Evolutionary conservation across 2,888 invertebrate genomes (phyloP), one percentile per base, ranked within the genome.

Genomic region (Eugnorisma glareosa): DNA sequence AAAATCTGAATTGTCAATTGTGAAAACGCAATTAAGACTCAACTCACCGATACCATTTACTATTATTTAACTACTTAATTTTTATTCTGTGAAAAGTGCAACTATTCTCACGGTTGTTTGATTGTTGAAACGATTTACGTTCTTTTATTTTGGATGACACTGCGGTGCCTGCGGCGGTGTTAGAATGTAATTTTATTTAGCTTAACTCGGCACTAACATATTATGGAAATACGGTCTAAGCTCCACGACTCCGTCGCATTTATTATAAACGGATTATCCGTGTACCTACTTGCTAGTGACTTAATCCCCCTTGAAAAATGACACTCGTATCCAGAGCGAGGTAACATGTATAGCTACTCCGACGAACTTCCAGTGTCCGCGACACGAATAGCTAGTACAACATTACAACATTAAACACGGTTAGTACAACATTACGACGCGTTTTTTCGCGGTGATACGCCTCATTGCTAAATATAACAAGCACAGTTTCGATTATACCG

Each of bases 291-390:
- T 86, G 84, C 75, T 81, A 72, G 83, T 67, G 88, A 82, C 82
- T 89, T 92, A 92, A 93, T 91, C 91, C 91, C 90, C 87, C 90
- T 90, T 93, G 92, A 93, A 93, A 93, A 93, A 93, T 90, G 90
- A 92, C 89, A 90, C 90, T 87, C 86, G 80, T 85, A 83, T 85
- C 72, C 84, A 83, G 80, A 79, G 85, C 78, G 83, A 88, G 79
- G 88, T 81, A 85, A 92, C 92, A 90, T 90, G 86, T 86, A n/a
- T n/a, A 90, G 72, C 90, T 82, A 82, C 84, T 83, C 85, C 67
- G 84, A 90, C 73, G 57, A 75, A 68, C 48, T 61, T 64, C 71
- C 71, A 82, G 91, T 91, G 90, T 90, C 83, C 83, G 85, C 89
- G 91, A 91, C 92, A 90, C 89, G 86, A 94, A 93, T 93, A 93